Evolutionary conservation across 1,140 invertebrate species (phyloP).

Genomic region (Dolichoris vasculosae): DNA sequence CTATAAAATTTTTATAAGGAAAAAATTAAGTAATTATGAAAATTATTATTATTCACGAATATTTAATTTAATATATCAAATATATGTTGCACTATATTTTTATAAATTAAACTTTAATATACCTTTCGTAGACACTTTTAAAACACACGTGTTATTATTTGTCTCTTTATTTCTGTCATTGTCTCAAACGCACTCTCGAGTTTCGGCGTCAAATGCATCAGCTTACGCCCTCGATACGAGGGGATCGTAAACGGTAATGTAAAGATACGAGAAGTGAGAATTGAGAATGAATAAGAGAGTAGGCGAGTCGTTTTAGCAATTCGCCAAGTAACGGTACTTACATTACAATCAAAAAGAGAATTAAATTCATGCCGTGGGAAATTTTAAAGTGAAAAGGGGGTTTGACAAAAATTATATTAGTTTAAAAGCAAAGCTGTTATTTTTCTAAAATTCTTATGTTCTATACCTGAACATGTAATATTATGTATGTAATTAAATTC

Average conservation of each 20-base stretch:
- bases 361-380: constrained; percentile 40
- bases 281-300: constrained; percentile 42
- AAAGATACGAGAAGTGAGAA: constrained; percentile 41
- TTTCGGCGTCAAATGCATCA: neutral
- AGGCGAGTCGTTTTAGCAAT: neutral
- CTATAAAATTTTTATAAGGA: too few species aligned
- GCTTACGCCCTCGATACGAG: constrained; percentile 30
- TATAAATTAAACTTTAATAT: neutral
- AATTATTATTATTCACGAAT: too few species aligned
- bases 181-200: constrained; percentile 26
- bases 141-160: constrained; percentile 44
- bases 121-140: neutral
- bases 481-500: too few species aligned
- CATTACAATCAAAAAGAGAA: constrained; percentile 48
- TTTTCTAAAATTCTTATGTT: neutral
- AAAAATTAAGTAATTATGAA: too few species aligned
- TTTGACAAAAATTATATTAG: neutral
- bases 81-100: neutral
- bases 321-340: constrained; percentile 22
- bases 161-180: constrained; percentile 46
- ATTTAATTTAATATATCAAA: too few species aligned
- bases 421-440: neutral
- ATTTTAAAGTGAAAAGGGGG: constrained; percentile 33
- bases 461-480: too few species aligned
- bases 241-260: constrained; percentile 15